Evolutionary conservation across 2,113 vertebrate genomes (phyloP), one percentile per base, ranked within the genome.

Genomic region (Dromas ardeola): DNA sequence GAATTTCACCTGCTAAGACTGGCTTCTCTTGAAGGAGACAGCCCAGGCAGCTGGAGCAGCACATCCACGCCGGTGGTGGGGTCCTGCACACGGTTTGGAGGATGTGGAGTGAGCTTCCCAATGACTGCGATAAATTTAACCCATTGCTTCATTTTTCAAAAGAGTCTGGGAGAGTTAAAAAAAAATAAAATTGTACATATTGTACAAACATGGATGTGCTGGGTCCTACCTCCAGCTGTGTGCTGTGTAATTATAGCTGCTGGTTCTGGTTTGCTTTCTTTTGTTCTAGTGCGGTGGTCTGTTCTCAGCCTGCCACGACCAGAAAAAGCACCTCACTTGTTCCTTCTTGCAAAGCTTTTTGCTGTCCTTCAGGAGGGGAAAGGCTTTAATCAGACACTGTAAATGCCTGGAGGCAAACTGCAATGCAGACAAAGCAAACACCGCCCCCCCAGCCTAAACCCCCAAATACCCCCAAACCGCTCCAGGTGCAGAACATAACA

Each of bases 201-300:
- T 17, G 74, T 1, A 13, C 10, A 15, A 2, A 18, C 6, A 49
- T n/a, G 91, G 96, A 52, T 79, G 86, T 15, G 90, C 94, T 5
- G 87, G 70, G 49, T 94, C 58, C 86, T 61, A 27, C 80, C 89
- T 55, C 89, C 32, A 43, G 69, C 89, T 25, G 61, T 7, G 59
- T 10, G 4, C 65, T 16, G 63, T 55, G 78, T 79, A 93, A 96
- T 86, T 81, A 47, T 10, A 88, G 95, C 96, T 56, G 86, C 77
- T 55, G 85, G 40, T 65, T 80, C 93, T 77, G 83, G 0, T 66
- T 43, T 15, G 12, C 81, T 73, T 23, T 11, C 94, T 92, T 96
- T 93, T 96, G 87, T 97, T 95, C 96, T 88, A 81, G 47, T 23
- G 84, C 0, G 96, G 96, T 94, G 97, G 94, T 95, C 96, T 62